Base-by-base conservation (phyloP, 2,113 vertebrate genomes). In the Myanophis thanlyinensis region DNA sequence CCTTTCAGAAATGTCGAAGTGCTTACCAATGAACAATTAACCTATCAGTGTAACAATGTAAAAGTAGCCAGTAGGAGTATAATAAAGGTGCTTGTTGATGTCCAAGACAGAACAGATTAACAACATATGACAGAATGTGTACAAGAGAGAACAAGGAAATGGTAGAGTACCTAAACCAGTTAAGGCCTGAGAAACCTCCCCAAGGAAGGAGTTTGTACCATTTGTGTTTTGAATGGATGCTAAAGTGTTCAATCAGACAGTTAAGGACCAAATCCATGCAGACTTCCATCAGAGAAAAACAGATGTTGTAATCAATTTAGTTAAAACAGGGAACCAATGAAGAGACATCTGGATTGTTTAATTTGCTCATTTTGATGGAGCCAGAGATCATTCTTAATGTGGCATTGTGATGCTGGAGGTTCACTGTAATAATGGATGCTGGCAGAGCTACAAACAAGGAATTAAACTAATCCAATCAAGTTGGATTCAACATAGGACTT, bases 381-480 rank as follows among this genome's bases (percentile, higher is more conserved):
- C 95, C 94, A 96, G 91, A 95, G 94, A 94, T 94, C 91, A 87
- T 94, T 95, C 93, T 93, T 0, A 0, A 90, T 92, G 56, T 90
- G 88, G 85, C 93, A 94, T 96, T 96, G 89, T 93, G 92, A 96
- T 96, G 94, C 90, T 0, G 91, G 93, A 94, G 93, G 73, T 85
- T 96, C 95, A 95, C 95, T 94, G 91, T 89, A 95, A 95, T 90
- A 85, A 96, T 93, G 96, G 91, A 40, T 46, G n/a, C 93, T 97
- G 96, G 96, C 96, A 97, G 90, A 94, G 85, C 95, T 96, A 97
- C 95, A 97, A 96, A 96, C 56, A 93, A 95, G 93, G 94, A 96
- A 96, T 97, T 97, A 96, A 67, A 67, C 47, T 96, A 97, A 97
- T 97, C 93, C 95, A 96, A 91, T 96, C 87, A 94, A 94, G 91